Conservation (phyloP, 2,113 vertebrate species). For the Ginglymostoma cirratum region DNA sequence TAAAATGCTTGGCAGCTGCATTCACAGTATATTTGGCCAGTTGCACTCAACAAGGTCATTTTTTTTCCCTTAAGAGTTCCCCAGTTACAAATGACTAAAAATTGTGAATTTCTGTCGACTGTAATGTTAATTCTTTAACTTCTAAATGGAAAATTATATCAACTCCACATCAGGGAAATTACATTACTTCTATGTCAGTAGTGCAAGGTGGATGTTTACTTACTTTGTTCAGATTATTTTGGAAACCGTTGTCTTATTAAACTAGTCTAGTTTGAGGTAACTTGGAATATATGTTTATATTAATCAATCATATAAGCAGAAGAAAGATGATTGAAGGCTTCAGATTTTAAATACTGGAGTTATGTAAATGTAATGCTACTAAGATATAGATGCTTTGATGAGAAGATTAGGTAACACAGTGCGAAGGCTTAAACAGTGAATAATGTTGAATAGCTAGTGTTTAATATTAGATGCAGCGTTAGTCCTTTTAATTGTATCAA, state of each 20-base stretch:
- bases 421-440: background rate
- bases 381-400: background rate
- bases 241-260: background rate
- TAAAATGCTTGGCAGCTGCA: background rate
- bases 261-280: background rate
- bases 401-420: background rate
- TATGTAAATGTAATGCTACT: background rate
- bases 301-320: background rate
- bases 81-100: background rate
- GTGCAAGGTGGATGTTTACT: background rate
- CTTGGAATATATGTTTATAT: background rate
- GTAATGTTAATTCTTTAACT: background rate
- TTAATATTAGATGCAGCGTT: background rate
- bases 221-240: background rate
- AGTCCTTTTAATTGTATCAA: background rate
- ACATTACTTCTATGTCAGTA: background rate
- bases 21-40: background rate
- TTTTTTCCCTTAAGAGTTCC: background rate
- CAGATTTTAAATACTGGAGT: background rate
- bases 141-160: background rate
- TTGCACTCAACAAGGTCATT: background rate
- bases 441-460: background rate
- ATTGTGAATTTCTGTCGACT: background rate
- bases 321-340: background rate
- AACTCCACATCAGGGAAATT: background rate